Percentiles rank a stretch among this genome's conserved stretches.
These are phyloP conservation scores for Hydropsyche tenuis DNA, from an alignment of 1,140 invertebrate species.

Conservation along the genomic window DNA sequence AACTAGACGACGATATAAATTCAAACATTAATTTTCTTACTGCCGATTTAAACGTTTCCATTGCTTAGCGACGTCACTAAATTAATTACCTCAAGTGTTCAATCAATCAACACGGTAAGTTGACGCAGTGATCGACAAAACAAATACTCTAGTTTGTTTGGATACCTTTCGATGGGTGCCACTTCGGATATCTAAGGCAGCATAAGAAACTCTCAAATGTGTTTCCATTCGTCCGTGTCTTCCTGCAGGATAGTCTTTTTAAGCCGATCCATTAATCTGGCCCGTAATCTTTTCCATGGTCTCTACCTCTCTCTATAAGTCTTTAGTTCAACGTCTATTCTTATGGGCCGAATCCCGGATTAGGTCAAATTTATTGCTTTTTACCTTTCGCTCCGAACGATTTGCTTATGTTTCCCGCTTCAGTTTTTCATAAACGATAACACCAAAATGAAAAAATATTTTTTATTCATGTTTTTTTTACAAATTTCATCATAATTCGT, in stretches of 20 bases:
- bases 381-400: background rate
- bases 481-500: too few species aligned
- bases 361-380: constrained; percentile 24
- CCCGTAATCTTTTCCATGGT: constrained; percentile 22
- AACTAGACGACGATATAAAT: too few species aligned
- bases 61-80: too few species aligned
- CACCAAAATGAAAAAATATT: background rate
- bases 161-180: too few species aligned
- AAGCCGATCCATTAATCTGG: constrained; percentile 24
- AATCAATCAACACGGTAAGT: too few species aligned
- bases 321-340: constrained; percentile 22
- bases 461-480: background rate
- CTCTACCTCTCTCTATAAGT: constrained; percentile 14
- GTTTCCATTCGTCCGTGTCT: constrained; percentile 23
- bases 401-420: background rate
- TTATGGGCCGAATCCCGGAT: constrained; percentile 9
- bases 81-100: too few species aligned
- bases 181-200: background rate
- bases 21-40: too few species aligned
- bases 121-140: too few species aligned
- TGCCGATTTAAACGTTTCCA: too few species aligned
- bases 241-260: constrained; percentile 17
- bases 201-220: constrained; percentile 27
- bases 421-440: background rate
- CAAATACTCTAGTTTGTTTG: too few species aligned